phyloP scores from a whole-genome alignment of 2,113 vertebrate species.

The Chaetorhynchus papuensis region DNA sequence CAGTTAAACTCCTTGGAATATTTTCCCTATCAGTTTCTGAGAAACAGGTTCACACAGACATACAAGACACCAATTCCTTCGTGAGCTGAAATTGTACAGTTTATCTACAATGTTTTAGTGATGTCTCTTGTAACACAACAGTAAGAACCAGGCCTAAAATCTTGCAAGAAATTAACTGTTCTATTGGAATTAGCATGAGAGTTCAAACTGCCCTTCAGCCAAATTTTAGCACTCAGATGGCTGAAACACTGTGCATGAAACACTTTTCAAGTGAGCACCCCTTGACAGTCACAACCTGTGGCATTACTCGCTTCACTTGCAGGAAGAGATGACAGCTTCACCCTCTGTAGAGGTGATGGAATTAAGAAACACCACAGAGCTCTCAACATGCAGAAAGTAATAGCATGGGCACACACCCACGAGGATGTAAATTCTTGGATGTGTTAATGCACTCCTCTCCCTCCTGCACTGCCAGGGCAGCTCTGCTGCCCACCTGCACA shows the following conservation, averaged over 20 bases:
- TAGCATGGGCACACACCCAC: not conserved
- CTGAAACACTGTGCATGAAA: not conserved
- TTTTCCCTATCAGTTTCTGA: not conserved
- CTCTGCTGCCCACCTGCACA: not conserved
- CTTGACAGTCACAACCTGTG: not conserved
- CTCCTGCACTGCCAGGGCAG: not conserved
- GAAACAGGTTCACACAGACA: not conserved
- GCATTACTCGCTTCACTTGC: not conserved
- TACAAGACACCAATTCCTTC: not conserved
- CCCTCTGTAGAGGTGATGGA: not conserved
- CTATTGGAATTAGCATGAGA: not conserved
- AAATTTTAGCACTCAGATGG: not conserved
- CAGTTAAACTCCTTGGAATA: not conserved
- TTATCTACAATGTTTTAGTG: not conserved
- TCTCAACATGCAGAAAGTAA: not conserved
- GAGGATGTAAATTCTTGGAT: not conserved
- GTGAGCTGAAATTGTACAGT: not conserved
- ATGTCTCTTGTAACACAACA: not conserved
- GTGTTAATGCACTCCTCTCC: not conserved
- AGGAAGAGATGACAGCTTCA: not conserved
- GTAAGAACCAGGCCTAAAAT: not conserved
- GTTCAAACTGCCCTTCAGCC: not conserved
- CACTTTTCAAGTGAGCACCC: not conserved
- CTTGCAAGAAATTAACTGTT: not conserved
- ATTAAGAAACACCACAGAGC: not conserved